These are phyloP conservation scores for Oenanthe melanoleuca DNA, from an alignment of 2,113 vertebrate species.

Conservation along the genomic window DNA sequence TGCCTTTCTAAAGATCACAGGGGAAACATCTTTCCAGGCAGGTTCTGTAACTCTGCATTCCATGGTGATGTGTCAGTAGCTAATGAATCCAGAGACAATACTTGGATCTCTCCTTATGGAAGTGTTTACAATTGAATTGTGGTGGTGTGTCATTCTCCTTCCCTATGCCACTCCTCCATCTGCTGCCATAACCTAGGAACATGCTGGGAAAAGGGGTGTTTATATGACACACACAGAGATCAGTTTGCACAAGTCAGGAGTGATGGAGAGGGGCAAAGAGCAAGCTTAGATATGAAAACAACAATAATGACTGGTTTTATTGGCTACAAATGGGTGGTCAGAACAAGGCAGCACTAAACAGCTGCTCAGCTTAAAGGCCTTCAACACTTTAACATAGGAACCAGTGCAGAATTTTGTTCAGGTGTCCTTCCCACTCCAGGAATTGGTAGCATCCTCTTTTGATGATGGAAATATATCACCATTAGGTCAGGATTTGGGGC, in stretches of 20 bases:
- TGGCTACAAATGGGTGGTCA: neutral
- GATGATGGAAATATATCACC: neutral
- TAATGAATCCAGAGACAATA: neutral
- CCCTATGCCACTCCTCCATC: neutral
- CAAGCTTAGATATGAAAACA: neutral
- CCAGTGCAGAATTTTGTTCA: neutral
- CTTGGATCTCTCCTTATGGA: neutral
- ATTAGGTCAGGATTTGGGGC: neutral
- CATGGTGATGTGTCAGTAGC: rapidly evolving
- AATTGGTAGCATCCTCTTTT: neutral
- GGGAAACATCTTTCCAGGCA: neutral
- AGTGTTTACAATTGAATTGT: neutral
- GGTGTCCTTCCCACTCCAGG: neutral
- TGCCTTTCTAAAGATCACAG: neutral
- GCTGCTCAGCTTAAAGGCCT: neutral
- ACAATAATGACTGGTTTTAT: neutral
- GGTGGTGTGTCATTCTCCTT: neutral
- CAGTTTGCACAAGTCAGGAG: neutral
- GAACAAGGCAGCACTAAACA: neutral
- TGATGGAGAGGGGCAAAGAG: neutral
- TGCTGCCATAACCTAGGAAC: neutral
- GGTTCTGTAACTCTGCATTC: neutral
- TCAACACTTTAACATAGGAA: neutral
- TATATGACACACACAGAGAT: neutral
- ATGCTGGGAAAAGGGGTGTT: neutral